A percentile compares a stretch with the other conserved stretches of the same genome.
Conservation (phyloP, 1,140 invertebrate species). For the Papilio polyxenes region DNA sequence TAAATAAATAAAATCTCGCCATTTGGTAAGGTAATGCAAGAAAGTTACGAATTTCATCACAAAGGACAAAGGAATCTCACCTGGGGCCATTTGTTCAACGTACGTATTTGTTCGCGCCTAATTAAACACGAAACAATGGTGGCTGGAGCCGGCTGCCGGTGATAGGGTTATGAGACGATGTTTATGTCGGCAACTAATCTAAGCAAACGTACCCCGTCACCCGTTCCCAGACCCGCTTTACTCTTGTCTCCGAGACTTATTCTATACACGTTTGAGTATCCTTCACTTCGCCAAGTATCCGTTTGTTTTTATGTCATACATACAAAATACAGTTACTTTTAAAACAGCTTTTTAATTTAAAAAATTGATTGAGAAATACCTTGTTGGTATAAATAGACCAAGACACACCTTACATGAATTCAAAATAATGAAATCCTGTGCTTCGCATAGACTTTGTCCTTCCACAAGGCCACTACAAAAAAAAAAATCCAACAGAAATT, state of each 20-base stretch:
- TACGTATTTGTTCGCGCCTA: constrained; percentile 75
- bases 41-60: constrained; percentile 73
- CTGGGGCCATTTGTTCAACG: constrained; percentile 69
- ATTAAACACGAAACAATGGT: constrained; percentile 73
- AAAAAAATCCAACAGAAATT: not conserved
- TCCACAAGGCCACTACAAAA: not conserved
- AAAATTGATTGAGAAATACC: not conserved
- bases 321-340: not conserved
- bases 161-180: constrained; percentile 51
- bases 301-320: not conserved
- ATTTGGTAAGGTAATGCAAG: constrained; percentile 62
- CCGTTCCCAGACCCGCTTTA: not conserved
- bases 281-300: not conserved
- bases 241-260: not conserved
- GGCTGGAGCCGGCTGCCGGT: constrained; percentile 55
- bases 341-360: not conserved
- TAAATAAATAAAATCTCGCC: constrained; percentile 13
- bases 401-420: not conserved
- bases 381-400: not conserved
- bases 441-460: not conserved
- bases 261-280: not conserved
- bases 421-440: not conserved
- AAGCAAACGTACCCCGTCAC: constrained; percentile 10
- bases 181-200: constrained; percentile 45
- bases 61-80: constrained; percentile 73